phyloP scores from a whole-genome alignment of 2,797 vertebrate species.

The Pseudochromis fuscus region DNA sequence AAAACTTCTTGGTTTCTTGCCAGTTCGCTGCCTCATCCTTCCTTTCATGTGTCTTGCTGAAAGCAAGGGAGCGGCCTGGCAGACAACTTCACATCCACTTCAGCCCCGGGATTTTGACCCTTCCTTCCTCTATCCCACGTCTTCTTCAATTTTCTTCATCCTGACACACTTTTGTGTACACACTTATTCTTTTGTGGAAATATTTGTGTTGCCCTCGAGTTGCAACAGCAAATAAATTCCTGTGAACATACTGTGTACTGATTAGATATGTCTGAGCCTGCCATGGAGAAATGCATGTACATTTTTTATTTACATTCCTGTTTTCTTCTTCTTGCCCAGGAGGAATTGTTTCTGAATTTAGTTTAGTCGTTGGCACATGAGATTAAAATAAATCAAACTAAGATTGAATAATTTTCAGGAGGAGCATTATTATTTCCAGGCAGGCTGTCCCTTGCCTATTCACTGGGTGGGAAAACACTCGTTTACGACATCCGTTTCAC shows the following conservation, averaged over 20 bases:
- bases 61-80: conserved; percentile 56
- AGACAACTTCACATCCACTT: conserved; percentile 29
- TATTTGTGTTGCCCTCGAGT: not conserved
- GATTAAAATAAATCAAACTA: not conserved
- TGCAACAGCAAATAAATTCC: not conserved
- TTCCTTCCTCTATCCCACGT: not conserved
- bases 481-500: conserved; percentile 17
- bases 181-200: not conserved
- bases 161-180: not conserved
- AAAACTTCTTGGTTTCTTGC: conserved; percentile 48
- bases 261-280: conserved; percentile 19
- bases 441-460: not conserved
- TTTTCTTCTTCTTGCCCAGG: not conserved
- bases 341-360: conserved; percentile 5
- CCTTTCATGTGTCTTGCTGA: conserved; percentile 29
- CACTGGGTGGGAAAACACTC: conserved; percentile 1
- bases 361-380: not conserved
- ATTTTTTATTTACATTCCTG: not conserved
- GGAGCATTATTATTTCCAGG: conserved; percentile 8
- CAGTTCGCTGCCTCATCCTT: conserved; percentile 41
- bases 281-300: conserved; percentile 3
- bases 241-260: not conserved
- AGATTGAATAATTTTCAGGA: conserved; percentile 1
- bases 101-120: conserved; percentile 14
- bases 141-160: not conserved